Conservation (phyloP, 1,140 invertebrate genomes). For the Euura saliciscinereae region DNA sequence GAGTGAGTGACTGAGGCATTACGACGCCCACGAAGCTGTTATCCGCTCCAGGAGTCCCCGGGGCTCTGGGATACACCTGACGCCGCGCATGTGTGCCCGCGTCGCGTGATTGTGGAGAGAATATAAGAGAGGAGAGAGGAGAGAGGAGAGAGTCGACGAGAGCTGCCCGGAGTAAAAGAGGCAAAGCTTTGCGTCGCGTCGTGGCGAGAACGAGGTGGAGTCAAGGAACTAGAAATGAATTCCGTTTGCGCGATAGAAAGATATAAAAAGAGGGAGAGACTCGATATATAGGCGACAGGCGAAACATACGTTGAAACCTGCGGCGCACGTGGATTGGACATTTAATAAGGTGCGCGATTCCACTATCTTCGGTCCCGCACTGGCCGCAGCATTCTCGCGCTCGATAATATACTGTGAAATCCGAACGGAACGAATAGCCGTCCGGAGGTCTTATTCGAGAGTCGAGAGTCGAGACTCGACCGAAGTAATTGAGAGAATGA, state of each 20-base stretch:
- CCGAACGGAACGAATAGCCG: too few species aligned
- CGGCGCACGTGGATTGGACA: constrained; percentile 6
- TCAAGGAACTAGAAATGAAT: constrained; percentile 48
- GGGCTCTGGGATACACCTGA: not conserved
- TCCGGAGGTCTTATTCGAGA: too few species aligned
- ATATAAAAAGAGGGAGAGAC: not conserved
- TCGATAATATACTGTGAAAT: too few species aligned
- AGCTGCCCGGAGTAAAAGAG: constrained; percentile 16
- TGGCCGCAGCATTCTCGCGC: too few species aligned
- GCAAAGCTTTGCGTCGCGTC: not conserved
- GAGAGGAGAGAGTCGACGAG: constrained; percentile 18
- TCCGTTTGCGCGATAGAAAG: constrained; percentile 36
- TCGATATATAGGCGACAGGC: not conserved
- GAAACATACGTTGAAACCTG: not conserved
- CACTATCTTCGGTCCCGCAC: not conserved
- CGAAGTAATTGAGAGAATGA: too few species aligned
- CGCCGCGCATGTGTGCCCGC: not conserved
- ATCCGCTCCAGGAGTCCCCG: not conserved
- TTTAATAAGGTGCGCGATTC: constrained; percentile 4
- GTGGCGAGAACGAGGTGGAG: constrained; percentile 25
- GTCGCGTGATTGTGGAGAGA: too few species aligned
- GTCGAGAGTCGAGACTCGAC: too few species aligned
- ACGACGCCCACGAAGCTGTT: constrained; percentile 1
- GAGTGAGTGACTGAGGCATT: constrained; percentile 3
- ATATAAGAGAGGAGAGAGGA: constrained; percentile 15